Evolutionary conservation across 2,888 invertebrate species (phyloP), one percentile per base, ranked within the genome.

Genomic region (Ophion ventricosus): DNA sequence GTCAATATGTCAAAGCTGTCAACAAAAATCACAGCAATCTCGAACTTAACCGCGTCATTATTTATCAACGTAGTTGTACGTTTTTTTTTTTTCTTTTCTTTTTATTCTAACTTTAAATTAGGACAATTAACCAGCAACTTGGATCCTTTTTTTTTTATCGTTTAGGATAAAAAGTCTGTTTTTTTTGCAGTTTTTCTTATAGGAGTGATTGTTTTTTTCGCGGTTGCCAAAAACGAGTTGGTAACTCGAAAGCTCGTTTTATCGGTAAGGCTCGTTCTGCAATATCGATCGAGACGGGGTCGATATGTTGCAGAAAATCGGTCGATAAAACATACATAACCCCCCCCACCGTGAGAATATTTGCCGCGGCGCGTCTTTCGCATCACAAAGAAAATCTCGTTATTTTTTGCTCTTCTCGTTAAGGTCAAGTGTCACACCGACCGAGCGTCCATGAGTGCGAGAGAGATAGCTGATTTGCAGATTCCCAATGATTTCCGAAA

Each of bases 51-150:
- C 49, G 49, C 14, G 49, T 14, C 2, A 49, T 49, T 49, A 17
- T 49, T 49, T 49, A 49, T 49, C 49, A 17, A 49, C 17, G 49
- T 49, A 14, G 49, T 17, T 49, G 49, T 49, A 49, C 14, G 14
- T 49, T 74, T 79, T 74, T 75, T 75, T 63, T 66, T 64, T 70
- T 79, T 74, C 70, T 75, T 63, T 66, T 64, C 64, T 49, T 74
- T 79, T 74, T 75, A 70, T 63, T 66, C 57, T 70, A 54, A 76
- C 63, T 49, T 67, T 63, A 63, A 2, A 49, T 14, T 49, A 17
- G 49, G 14, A 49, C 4, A 49, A 49, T 49, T 2, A 11, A 14
- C 49, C 0, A 2, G 49, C 17, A 14, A 49, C 49, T 49, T 49
- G 49, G 49, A 14, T 49, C 17, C 1, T 11, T 17, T 49, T 49